Evolutionary conservation across 2,888 invertebrate genomes (phyloP).

Genomic region (Hirtodrosophila cameraria): DNA sequence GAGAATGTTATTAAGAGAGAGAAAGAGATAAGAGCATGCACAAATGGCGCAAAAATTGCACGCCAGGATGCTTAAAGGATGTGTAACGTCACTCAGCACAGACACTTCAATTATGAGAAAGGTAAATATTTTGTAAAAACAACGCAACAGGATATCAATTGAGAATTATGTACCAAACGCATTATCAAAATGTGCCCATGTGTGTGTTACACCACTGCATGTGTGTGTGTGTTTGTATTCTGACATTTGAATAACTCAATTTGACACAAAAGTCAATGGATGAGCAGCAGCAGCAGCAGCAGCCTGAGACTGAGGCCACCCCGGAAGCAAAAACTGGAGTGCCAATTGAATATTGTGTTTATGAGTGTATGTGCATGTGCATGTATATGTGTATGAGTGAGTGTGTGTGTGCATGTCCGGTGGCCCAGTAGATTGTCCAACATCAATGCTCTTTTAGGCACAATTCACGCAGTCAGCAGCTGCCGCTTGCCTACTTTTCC

Average conservation of each 20-base stretch:
- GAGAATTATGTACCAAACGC: constrained; percentile 69
- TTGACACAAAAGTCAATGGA: constrained; percentile 79
- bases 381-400: constrained; percentile 6
- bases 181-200: constrained; percentile 76
- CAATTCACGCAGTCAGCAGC: constrained; percentile 19
- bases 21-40: constrained; percentile 18
- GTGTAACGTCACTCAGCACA: constrained; percentile 46
- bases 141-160: constrained; percentile 83
- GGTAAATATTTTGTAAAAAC: constrained; percentile 83
- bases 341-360: constrained; percentile 30
- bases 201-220: constrained; percentile 39
- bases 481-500: constrained; percentile 1
- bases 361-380: neutral
- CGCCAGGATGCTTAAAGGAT: constrained; percentile 58
- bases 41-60: constrained; percentile 75
- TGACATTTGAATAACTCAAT: constrained; percentile 76
- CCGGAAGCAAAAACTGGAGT: constrained; percentile 73
- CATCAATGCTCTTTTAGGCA: constrained; percentile 10
- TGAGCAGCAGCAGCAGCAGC: constrained; percentile 49
- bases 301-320: constrained; percentile 60
- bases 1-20: neutral
- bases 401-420: constrained; percentile 9
- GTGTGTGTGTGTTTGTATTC: constrained; percentile 5
- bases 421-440: constrained; percentile 36
- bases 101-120: constrained; percentile 80